phyloP scores from a whole-genome alignment of 2,113 vertebrate genomes.

The Protomyctophum bolini region DNA sequence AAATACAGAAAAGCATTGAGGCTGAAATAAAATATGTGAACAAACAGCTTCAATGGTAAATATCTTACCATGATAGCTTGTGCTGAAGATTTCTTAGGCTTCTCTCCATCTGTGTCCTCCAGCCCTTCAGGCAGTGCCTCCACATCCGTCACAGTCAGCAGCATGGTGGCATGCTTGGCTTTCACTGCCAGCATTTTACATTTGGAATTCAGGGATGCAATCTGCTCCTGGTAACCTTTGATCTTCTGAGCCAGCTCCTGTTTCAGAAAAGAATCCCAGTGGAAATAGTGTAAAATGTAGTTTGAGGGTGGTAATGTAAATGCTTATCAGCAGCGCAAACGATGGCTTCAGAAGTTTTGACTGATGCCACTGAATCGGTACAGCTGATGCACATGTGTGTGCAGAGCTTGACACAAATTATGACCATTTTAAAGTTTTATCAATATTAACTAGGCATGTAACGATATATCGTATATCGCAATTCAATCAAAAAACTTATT shows the following conservation, averaged over 20 bases:
- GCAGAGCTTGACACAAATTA: too few relatives aligned
- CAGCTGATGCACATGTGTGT: too few relatives aligned
- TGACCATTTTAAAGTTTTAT: too few relatives aligned
- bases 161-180: slow-evolving; percentile 95
- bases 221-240: slow-evolving; percentile 97
- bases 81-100: slow-evolving; percentile 75
- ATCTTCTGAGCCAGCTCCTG: slow-evolving; percentile 97
- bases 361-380: too few relatives aligned
- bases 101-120: slow-evolving; percentile 86
- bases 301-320: too few relatives aligned
- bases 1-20: too few relatives aligned
- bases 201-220: slow-evolving; percentile 93
- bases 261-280: slow-evolving; percentile 34
- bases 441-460: too few relatives aligned
- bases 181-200: slow-evolving; percentile 98
- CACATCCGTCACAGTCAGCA: slow-evolving; percentile 93
- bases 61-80: slow-evolving; percentile 88
- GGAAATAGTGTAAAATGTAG: too few relatives aligned
- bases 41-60: neutral
- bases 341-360: too few relatives aligned
- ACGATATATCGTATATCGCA: too few relatives aligned
- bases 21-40: neutral
- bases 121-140: slow-evolving; percentile 88
- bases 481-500: neutral
- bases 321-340: too few relatives aligned